phyloP scores from a whole-genome alignment of 2,888 invertebrate species.

The Lasioglossum calceatum region DNA sequence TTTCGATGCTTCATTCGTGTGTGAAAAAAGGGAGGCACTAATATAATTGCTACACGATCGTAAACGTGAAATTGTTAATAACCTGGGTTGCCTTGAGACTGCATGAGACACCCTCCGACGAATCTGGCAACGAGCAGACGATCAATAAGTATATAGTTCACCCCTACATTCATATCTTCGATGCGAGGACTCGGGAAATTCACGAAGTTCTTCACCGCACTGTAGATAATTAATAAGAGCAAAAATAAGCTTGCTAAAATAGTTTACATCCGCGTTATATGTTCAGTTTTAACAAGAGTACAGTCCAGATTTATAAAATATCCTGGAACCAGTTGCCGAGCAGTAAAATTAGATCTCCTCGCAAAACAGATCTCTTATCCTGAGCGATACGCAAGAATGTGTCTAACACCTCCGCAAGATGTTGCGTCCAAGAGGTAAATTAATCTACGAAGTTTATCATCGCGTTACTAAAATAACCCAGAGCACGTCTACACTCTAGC shows the following conservation, averaged over 20 bases:
- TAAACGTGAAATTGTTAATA: not conserved
- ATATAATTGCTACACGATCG: not conserved
- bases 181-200: not conserved
- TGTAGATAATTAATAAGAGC: not conserved
- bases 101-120: not conserved
- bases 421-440: not conserved
- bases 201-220: not conserved
- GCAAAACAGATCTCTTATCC: not conserved
- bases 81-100: not conserved
- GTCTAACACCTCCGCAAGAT: not conserved
- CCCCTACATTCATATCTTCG: not conserved
- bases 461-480: not conserved
- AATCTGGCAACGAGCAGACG: not conserved
- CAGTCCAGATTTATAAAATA: not conserved
- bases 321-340: not conserved
- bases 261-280: not conserved
- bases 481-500: not conserved
- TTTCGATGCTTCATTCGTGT: not conserved
- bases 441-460: not conserved
- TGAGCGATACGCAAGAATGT: not conserved
- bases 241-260: not conserved
- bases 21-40: no score
- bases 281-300: not conserved
- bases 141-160: constrained; percentile 2
- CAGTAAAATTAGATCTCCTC: not conserved